Evolutionary conservation across 2,888 invertebrate genomes (phyloP).

Genomic region (Amblyjoppa fuscipennis): DNA sequence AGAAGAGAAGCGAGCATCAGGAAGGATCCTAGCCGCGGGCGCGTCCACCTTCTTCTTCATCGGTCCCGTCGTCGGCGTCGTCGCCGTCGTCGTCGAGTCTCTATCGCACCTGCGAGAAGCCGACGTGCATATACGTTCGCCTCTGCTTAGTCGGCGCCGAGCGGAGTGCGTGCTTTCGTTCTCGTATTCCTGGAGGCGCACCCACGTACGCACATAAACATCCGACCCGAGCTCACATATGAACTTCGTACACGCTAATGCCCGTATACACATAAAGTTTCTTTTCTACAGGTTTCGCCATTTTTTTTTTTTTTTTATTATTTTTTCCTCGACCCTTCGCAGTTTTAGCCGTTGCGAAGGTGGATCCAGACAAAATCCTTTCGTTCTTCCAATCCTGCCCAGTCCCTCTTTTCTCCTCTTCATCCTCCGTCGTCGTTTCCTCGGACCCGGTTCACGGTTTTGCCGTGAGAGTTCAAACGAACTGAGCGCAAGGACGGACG

Average conservation of each 20-base stretch:
- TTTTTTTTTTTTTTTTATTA: background rate
- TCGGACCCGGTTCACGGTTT: background rate
- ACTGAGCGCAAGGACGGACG: background rate
- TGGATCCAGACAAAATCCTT: slow-evolving; percentile 31
- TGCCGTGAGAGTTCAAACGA: background rate
- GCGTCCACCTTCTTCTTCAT: slow-evolving; percentile 41
- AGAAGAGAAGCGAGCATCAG: slow-evolving; percentile 27
- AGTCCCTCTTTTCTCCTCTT: background rate
- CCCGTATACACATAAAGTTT: background rate
- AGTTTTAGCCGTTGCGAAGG: slow-evolving; percentile 14
- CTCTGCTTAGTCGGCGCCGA: slow-evolving; percentile 44
- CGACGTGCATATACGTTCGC: slow-evolving; percentile 22
- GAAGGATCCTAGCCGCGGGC: slow-evolving; percentile 30
- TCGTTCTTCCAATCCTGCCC: background rate
- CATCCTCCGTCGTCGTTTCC: background rate
- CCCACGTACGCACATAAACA: slow-evolving; percentile 37
- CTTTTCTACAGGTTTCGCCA: slow-evolving; percentile 1
- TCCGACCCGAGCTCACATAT: background rate
- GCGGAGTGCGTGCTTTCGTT: slow-evolving; percentile 37
- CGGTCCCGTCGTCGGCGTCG: slow-evolving; percentile 39
- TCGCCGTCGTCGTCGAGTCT: slow-evolving; percentile 35
- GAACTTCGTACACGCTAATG: slow-evolving; percentile 1
- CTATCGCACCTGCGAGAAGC: slow-evolving; percentile 61
- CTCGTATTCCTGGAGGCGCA: slow-evolving; percentile 51
- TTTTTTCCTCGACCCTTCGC: background rate